Base-by-base conservation (phyloP, 2,113 vertebrate species). In the Bujurquina vittata region DNA sequence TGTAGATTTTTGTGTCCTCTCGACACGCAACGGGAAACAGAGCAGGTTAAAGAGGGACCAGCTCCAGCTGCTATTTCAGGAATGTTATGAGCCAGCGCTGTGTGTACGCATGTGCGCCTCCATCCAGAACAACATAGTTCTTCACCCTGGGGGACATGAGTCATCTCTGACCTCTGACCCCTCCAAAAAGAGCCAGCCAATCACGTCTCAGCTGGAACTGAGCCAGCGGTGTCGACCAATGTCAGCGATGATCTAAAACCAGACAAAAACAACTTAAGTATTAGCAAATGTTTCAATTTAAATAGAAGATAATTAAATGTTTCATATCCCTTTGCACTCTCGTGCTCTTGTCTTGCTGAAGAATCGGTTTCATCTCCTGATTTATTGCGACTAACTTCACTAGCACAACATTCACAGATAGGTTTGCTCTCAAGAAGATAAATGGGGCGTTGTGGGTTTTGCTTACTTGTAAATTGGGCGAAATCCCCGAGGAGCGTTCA, bases 141-240 rank as follows among this genome's bases (percentile, higher is more conserved):
- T 75, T 80, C 69, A 40, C 88, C 56, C 60, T 3, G 7, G 67
- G 72, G 91, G 35, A 58, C 58, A 14, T 86, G 65, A 90, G 86
- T 92, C 90, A 92, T 83, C n/a, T 10, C 4, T 85, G 77, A 91
- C 83, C 93, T 88, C 65, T 91, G 83, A 93, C 83, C 86, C n/a
- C 35, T 40, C 29, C 10, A 17, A 31, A 60, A 61, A 18, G 4
- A 88, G 40, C 72, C 52, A 78, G 73, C 80, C 69, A 87, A 80
- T 90, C 75, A 20, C 7, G 46, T 78, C 61, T 73, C 26, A 67
- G 17, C 72, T 84, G 79, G 61, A 23, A 58, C n/a, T 3, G 58
- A 83, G 29, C 80, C 76, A 83, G 43, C 35, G 29, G 57, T 57
- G 54, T 72, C 26, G 20, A 63, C 4, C 12, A 40, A 11, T 7